Conservation (phyloP, 2,797 vertebrate genomes). For the Falco novaeseelandiae region DNA sequence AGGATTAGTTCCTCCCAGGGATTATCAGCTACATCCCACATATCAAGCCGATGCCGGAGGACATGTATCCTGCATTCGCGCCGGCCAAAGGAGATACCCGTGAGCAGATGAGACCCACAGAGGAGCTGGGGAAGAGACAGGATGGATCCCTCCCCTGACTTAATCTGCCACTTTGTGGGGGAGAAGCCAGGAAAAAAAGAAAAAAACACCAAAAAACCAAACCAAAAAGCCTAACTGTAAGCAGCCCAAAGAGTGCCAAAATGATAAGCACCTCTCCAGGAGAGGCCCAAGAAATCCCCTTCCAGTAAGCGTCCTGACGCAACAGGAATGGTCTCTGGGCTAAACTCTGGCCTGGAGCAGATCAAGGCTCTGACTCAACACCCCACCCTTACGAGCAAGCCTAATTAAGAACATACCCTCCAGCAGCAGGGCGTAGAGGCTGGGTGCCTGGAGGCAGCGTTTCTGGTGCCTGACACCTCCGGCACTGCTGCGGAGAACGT, state of each 20-base stretch:
- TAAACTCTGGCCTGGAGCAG: neutral
- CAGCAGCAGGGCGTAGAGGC: neutral
- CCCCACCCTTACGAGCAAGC: neutral
- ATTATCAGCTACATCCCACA: constrained; percentile 6
- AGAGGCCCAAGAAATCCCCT: neutral
- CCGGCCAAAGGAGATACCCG: neutral
- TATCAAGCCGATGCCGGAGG: neutral
- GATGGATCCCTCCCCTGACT: neutral
- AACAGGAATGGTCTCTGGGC: neutral
- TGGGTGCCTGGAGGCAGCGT: neutral
- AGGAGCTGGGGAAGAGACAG: neutral
- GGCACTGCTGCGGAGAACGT: neutral
- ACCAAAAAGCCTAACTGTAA: neutral
- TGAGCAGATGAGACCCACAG: neutral
- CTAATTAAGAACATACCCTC: neutral
- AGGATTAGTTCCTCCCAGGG: neutral
- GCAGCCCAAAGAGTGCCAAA: neutral
- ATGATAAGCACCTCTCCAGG: neutral
- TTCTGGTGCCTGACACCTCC: neutral
- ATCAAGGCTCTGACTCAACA: constrained; percentile 33
- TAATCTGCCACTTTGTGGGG: neutral
- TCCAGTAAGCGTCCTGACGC: neutral
- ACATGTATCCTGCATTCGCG: fast-evolving
- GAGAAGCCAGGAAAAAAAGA: too few relatives aligned
- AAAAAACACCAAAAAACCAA: too few relatives aligned